Evolutionary conservation across 1,140 invertebrate genomes (phyloP).

Genomic region (Myzus persicae): DNA sequence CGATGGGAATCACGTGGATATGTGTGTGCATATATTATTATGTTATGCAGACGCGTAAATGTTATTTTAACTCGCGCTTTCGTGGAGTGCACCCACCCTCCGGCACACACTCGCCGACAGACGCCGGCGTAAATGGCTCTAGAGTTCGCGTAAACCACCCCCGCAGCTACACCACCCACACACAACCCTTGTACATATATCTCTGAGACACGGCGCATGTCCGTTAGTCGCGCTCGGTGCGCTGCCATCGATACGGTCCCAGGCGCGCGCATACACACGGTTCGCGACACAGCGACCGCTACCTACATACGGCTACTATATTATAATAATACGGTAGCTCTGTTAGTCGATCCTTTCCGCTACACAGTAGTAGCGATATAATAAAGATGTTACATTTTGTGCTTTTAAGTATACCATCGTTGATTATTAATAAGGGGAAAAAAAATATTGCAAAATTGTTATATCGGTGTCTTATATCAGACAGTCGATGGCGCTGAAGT

Average conservation of each 20-base stretch:
- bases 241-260: slow-evolving; percentile 15
- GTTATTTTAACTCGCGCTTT: background rate
- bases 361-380: background rate
- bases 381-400: background rate
- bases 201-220: background rate
- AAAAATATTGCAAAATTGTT: background rate
- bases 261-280: background rate
- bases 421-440: background rate
- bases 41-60: background rate
- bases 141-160: background rate
- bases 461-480: background rate
- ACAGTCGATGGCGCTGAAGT: background rate
- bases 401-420: background rate
- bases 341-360: background rate
- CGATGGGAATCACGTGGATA: background rate
- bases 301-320: too few relatives aligned
- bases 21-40: too few relatives aligned
- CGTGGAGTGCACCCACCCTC: background rate
- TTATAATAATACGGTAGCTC: background rate
- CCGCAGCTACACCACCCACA: too few relatives aligned
- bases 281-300: background rate
- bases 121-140: background rate
- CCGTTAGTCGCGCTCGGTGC: background rate
- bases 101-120: background rate
- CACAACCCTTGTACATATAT: background rate